Base-by-base conservation (phyloP, 1,140 invertebrate species). In the Trinorchestia longiramus region DNA sequence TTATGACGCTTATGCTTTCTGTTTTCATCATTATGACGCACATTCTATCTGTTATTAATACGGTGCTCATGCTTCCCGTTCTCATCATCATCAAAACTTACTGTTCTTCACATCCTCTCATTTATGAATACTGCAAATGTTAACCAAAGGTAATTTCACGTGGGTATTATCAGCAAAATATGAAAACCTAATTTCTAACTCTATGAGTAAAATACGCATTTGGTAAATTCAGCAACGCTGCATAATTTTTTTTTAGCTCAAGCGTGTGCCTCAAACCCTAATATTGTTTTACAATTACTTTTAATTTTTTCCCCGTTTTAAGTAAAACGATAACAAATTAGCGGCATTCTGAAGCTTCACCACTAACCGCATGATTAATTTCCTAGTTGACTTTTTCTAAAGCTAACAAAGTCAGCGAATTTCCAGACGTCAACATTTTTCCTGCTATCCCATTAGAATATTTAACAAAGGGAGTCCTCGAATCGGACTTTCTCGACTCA, bases 361-460 rank as follows among this genome's bases (percentile, higher is more conserved):
- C 8, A 28, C 62, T 77, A 77, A 77, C 62, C 62, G 15, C 1
- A 77, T 77, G 62, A 77, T 77, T 77, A 77, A 77, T 77, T 36
- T 77, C 62, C 11, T 28, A 36, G 62, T 77, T 77, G 62, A 77
- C 28, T 77, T 77, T 77, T 23, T 28, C 1, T 15, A 28, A 77
- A 77, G 62, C 62, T 77, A 77, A 77, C 62, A 28, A 77, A 77
- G 62, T 77, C 15, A 77, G 62, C 62, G 62, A 11, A 28, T 23
- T 77, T 77, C 28, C 62, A 15, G 62, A 77, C 88, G 88, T 42
- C 88, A 90, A 90, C 88, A 90, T 90, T 90, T 90, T 90, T 90
- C 3, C 43, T 28, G 41, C 88, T 41, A 43, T 36, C 88, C 92
- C 92, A 94, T 94, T 94, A 94, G 92, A 94, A 94, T 94, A 94